These are phyloP conservation scores for Nebria ingens DNA, from an alignment of 1,140 invertebrate genomes.

Conservation along the genomic window DNA sequence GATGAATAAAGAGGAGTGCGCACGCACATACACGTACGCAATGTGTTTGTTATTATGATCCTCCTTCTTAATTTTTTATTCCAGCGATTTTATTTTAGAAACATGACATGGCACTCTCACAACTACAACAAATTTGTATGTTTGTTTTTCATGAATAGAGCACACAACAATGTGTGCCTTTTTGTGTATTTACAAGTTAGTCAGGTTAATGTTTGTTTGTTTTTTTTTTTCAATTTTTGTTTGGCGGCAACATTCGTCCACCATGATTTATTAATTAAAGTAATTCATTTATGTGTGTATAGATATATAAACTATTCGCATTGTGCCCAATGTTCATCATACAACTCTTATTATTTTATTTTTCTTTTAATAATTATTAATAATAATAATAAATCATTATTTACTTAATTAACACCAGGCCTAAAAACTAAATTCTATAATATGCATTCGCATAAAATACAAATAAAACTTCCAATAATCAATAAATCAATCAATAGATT, in stretches of 20 bases:
- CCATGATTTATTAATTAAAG: too few relatives aligned
- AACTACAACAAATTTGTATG: constrained; percentile 7
- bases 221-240: not conserved
- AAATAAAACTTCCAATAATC: not conserved
- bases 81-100: constrained; percentile 9
- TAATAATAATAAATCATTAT: not conserved
- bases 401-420: not conserved
- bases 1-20: too few relatives aligned
- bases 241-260: not conserved
- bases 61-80: not conserved
- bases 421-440: not conserved
- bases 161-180: not conserved
- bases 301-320: not conserved
- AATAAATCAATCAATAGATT: too few relatives aligned
- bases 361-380: too few relatives aligned
- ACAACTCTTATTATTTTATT: not conserved
- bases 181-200: constrained; percentile 3
- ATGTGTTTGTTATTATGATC: too few relatives aligned
- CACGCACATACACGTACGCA: too few relatives aligned
- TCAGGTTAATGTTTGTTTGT: not conserved
- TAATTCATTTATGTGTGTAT: too few relatives aligned
- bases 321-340: not conserved
- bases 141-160: not conserved
- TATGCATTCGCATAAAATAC: not conserved
- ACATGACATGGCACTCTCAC: constrained; percentile 6